phyloP scores from a whole-genome alignment of 2,113 vertebrate species.

The Ptilonorhynchus violaceus region DNA sequence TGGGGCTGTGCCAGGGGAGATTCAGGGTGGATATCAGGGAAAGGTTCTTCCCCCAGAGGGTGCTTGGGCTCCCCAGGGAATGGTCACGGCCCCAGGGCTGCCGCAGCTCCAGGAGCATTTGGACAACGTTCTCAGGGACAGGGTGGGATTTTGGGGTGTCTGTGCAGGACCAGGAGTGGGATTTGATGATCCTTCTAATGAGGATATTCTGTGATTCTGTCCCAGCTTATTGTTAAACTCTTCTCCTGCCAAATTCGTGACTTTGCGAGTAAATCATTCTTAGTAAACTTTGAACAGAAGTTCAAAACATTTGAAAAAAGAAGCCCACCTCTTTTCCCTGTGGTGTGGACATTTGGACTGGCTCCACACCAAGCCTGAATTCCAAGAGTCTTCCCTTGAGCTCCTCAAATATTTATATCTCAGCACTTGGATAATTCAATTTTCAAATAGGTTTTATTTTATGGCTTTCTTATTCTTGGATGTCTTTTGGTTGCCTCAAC shows the following conservation, averaged over 20 bases:
- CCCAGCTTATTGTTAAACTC: too few relatives aligned
- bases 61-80: background rate
- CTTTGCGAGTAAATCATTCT: background rate
- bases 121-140: fast-evolving
- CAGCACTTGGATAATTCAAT: background rate
- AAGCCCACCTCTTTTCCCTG: background rate
- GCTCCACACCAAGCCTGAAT: background rate
- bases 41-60: background rate
- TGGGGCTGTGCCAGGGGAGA: too few relatives aligned
- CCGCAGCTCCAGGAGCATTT: fast-evolving
- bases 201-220: background rate
- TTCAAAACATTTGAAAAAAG: fast-evolving
- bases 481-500: too few relatives aligned
- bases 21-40: too few relatives aligned
- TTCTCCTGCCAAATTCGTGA: fast-evolving
- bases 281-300: background rate
- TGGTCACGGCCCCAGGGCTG: fast-evolving
- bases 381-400: fast-evolving
- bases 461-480: background rate
- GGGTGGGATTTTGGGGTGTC: background rate
- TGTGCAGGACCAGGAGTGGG: background rate
- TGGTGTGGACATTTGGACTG: background rate
- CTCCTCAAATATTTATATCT: background rate
- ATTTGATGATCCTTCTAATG: too few relatives aligned
- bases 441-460: background rate